phyloP scores from a whole-genome alignment of 2,797 vertebrate species.

The Cyprinella venusta region DNA sequence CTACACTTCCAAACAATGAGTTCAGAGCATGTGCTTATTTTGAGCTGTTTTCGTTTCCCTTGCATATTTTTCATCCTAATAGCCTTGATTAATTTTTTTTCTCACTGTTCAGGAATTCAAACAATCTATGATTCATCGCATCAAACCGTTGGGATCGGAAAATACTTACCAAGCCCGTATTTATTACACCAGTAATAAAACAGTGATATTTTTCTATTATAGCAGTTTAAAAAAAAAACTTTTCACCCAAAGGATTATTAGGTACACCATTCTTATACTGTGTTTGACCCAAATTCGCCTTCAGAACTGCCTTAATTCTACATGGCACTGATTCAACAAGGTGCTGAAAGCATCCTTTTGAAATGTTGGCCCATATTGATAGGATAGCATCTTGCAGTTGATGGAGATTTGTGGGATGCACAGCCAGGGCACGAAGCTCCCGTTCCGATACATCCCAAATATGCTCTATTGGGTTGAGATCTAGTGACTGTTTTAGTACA shows the following conservation, averaged over 20 bases:
- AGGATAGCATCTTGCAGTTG: no score
- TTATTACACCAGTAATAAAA: not conserved
- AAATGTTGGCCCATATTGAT: no score
- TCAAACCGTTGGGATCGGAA: not conserved
- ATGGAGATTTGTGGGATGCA: no score
- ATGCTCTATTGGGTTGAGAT: no score
- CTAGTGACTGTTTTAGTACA: no score
- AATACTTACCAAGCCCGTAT: not conserved
- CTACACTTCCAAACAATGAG: not conserved
- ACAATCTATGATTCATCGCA: not conserved
- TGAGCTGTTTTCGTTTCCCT: not conserved
- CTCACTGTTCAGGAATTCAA: not conserved
- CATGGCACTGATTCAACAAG: no score
- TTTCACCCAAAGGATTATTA: not conserved
- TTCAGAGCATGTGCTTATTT: slow-evolving; percentile 28
- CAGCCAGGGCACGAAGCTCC: no score
- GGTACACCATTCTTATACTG: no score
- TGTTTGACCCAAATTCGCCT: no score
- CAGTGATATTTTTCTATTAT: not conserved
- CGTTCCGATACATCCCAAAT: no score
- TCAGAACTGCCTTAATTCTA: no score
- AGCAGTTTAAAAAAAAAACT: not conserved
- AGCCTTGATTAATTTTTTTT: not conserved
- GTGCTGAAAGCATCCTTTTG: no score
- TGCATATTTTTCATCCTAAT: not conserved